Base-by-base conservation (phyloP, 1,140 invertebrate genomes). In the Armadillidium nasatum region DNA sequence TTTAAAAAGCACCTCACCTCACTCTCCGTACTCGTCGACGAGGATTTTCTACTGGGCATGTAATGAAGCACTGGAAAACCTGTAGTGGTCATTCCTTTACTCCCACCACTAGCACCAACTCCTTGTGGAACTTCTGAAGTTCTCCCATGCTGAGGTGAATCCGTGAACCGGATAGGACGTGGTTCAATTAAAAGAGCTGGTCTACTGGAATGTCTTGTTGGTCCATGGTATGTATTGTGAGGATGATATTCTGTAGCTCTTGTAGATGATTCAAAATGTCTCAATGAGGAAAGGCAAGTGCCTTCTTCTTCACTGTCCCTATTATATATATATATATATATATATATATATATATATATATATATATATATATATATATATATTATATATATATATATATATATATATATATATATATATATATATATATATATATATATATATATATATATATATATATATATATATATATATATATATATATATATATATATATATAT, bases 211-310 rank as follows among this genome's bases (percentile, higher is more conserved):
- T 94, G 92, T 78, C 89, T 87, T 9, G 90, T 89, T 15, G 92
- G 92, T 9, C 94, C 94, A 85, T 96, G 94, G 85, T 96, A 96
- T 0, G 94, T 96, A 84, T 95, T 93, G 84, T 94, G 93, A 72
- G 89, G 89, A 85, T 91, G 93, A 10, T 60, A 88, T 50, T 50
- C 46, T 10, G 15, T 15, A 50, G 9, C 46, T 15, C 46, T 50
- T 50, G 46, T 50, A 10, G 46, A 50, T 9, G 9, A 50, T 15
- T 50, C 46, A 50, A 50, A 50, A 50, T 50, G 46, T 9, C 46
- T 9, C 15, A 50, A 50, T 50, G 46, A 50, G 9, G 46, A 50
- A 9, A 50, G 9, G 46, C 15, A 9, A 10, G 46, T 9, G 46
- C 9, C 15, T 15, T 50, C 46, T 15, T 50, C 46, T 15, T 10